phyloP scores from a whole-genome alignment of 2,113 vertebrate species.

The Upupa epops region DNA sequence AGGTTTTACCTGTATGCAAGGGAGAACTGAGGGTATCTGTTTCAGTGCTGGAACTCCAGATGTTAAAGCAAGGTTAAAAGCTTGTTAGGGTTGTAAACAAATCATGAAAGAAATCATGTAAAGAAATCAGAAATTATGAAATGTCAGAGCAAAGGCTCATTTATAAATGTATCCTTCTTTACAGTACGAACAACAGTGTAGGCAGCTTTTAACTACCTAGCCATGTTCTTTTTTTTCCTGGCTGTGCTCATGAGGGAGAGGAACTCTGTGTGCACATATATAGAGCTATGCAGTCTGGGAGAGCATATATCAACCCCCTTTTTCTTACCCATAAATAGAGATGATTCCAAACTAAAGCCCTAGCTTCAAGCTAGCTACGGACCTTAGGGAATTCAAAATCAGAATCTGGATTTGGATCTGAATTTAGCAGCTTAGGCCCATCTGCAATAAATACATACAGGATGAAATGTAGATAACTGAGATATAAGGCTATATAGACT shows the following conservation, averaged over 20 bases:
- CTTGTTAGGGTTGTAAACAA: background rate
- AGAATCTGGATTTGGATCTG: slow-evolving; percentile 71
- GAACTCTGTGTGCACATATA: background rate
- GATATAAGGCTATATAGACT: slow-evolving; percentile 70
- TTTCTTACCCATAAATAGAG: slow-evolving; percentile 56
- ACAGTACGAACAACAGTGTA: background rate
- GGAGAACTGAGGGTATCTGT: background rate
- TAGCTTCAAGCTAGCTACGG: slow-evolving; percentile 43
- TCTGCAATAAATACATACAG: slow-evolving; percentile 72
- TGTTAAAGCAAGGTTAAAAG: background rate
- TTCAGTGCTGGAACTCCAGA: background rate
- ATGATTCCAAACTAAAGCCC: slow-evolving; percentile 35
- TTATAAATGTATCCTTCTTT: slow-evolving; percentile 10
- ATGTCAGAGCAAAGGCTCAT: background rate
- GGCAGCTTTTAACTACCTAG: slow-evolving; percentile 27
- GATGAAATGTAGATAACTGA: slow-evolving; percentile 70
- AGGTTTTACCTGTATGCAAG: background rate
- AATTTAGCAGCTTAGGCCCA: slow-evolving; percentile 69
- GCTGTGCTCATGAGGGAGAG: background rate
- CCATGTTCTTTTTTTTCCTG: background rate
- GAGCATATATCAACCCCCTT: slow-evolving; percentile 30
- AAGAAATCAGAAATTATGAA: background rate
- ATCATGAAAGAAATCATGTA: background rate
- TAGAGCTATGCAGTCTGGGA: background rate
- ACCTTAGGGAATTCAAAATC: slow-evolving; percentile 69